phyloP scores from a whole-genome alignment of 2,113 vertebrate genomes.

The Aviceda subcristata region DNA sequence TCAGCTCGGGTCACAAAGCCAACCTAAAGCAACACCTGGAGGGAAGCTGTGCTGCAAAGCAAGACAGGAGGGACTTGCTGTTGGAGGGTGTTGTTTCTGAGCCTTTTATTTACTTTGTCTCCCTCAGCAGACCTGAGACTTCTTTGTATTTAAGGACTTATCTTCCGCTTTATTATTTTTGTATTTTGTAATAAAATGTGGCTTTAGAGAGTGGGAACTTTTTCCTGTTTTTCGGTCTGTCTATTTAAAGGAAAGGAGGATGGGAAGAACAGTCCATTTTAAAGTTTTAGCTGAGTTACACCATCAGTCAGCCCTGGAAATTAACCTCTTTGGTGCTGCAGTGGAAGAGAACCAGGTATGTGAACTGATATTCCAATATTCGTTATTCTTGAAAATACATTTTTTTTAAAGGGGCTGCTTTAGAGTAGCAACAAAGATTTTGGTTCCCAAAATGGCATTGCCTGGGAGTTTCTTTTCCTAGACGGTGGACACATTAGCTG shows the following conservation, averaged over 20 bases:
- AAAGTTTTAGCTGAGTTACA: not conserved
- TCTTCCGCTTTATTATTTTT: not conserved
- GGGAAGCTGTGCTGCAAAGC: not conserved
- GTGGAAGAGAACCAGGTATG: not conserved
- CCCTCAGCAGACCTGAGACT: not conserved
- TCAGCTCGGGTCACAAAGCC: not conserved
- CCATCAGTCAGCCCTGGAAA: not conserved
- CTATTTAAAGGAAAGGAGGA: not conserved
- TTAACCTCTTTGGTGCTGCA: not conserved
- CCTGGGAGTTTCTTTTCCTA: not conserved
- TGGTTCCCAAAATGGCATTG: not conserved
- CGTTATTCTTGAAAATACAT: not conserved
- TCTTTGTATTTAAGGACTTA: not conserved
- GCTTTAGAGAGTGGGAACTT: not conserved
- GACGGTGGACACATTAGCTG: not conserved
- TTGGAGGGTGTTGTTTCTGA: not conserved
- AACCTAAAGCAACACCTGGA: not conserved
- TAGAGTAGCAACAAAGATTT: not conserved
- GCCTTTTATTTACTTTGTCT: not conserved
- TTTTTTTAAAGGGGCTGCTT: not conserved
- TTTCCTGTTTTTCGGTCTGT: not conserved
- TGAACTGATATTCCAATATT: not conserved
- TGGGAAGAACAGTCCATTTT: not conserved
- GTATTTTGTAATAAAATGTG: not conserved
- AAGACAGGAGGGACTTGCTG: not conserved